Percentiles rank a stretch among this genome's conserved stretches.
These are phyloP conservation scores for Pogoniulus pusillus DNA, from an alignment of 2,797 vertebrate species.

Conservation along the genomic window DNA sequence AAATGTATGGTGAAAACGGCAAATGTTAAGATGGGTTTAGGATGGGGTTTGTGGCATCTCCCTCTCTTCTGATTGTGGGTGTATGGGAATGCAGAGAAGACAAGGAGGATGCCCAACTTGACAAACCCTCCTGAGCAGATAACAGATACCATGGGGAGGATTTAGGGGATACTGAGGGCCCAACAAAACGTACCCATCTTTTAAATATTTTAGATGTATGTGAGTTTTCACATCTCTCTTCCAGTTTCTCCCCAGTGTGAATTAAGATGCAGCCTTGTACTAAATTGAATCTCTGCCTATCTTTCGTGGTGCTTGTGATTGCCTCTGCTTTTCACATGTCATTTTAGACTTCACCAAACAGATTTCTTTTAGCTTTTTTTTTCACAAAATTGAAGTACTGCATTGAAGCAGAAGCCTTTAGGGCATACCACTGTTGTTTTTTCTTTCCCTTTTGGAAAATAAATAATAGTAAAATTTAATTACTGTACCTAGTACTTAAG, in stretches of 20 bases:
- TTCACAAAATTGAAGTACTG: slow-evolving; percentile 51
- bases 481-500: slow-evolving; percentile 47
- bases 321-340: slow-evolving; percentile 31
- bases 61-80: neutral
- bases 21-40: neutral
- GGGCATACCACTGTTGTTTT: neutral
- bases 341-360: slow-evolving; percentile 64
- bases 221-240: slow-evolving; percentile 1
- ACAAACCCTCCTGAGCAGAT: neutral
- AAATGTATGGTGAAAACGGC: neutral
- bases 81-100: neutral
- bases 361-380: slow-evolving; percentile 68
- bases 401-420: slow-evolving; percentile 52
- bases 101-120: neutral
- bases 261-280: slow-evolving; percentile 42
- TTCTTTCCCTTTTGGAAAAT: slow-evolving; percentile 51
- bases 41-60: neutral
- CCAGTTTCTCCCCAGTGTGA: neutral
- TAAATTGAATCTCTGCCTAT: slow-evolving; percentile 32
- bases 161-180: neutral
- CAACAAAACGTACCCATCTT: neutral
- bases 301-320: slow-evolving; percentile 24
- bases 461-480: slow-evolving; percentile 63
- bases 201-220: neutral
- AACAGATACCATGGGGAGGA: neutral